Conservation (phyloP, 2,113 vertebrate species). For the Pluvialis apricaria region DNA sequence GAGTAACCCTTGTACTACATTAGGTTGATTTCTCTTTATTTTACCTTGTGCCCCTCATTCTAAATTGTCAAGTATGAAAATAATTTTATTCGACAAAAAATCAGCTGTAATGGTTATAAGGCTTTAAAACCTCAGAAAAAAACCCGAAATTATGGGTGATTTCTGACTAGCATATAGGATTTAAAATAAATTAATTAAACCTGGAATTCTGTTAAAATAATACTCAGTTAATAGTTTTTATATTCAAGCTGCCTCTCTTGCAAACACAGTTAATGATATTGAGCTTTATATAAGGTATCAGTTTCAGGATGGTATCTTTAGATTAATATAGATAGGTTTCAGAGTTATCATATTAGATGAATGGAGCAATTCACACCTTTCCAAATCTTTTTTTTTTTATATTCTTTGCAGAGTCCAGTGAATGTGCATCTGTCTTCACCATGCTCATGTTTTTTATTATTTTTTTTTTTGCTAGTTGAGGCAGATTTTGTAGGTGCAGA, state of each 20-base stretch:
- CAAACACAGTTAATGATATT: neutral
- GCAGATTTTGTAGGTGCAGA: neutral
- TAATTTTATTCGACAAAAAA: neutral
- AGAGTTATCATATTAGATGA: neutral
- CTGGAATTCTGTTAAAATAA: neutral
- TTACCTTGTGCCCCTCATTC: neutral
- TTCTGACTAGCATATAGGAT: neutral
- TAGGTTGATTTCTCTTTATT: neutral
- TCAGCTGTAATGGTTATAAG: neutral
- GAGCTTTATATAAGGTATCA: neutral
- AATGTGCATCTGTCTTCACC: neutral
- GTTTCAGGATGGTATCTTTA: neutral
- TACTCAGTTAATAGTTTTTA: neutral
- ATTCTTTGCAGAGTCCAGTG: neutral
- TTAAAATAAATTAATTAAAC: neutral
- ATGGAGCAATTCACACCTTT: neutral
- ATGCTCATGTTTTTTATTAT: neutral
- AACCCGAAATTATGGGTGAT: neutral
- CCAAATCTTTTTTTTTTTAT: neutral
- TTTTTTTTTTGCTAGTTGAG: neutral
- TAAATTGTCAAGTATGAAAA: neutral
- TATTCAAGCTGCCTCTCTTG: neutral
- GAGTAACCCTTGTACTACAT: neutral
- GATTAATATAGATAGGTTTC: neutral
- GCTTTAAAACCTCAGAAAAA: neutral